Evolutionary conservation across 2,888 invertebrate genomes (phyloP), one percentile per base, ranked within the genome.

Genomic region (Cheilosia urbana): DNA sequence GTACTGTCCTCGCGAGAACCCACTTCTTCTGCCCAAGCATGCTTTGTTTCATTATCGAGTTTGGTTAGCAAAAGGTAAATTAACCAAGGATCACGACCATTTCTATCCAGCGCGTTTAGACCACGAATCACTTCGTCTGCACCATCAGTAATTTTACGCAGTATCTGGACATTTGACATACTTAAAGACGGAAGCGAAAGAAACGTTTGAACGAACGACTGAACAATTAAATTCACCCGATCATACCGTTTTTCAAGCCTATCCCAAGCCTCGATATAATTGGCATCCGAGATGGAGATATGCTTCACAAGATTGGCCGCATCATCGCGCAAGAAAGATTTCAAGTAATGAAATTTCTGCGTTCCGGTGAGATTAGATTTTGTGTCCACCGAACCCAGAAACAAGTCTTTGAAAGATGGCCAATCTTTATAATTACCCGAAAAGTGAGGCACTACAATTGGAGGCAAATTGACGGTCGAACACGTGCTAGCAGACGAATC

Each of bases 281-380:
- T 77, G 11, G 76, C 58, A 4, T 88, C 72, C 3, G 87, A 83
- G 37, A 87, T 63, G 24, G 68, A 63, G 0, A 88, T 75, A 40
- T 87, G 84, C 34, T 79, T 71, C 37, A 87, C 68, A 4, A 85
- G 42, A n/a, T 69, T 58, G 7, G 84, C 87, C 15, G 82, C 84
- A 24, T 84, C 82, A 3, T 69, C 83, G 19, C 21, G 47, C 19
- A 85, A 42, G n/a, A 87, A 66, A 1, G 80, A 77, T 58, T 80
- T 88, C n/a, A 87, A 30, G 49, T 87, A 78, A 24, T 88, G 63
- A 37, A 87, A 87, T 34, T 87, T 87, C 4, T 87, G 83, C 0
- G 80, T 79, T 6, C 63, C 24, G 5, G 82, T 76, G 15, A 87
- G 51, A 24, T 45, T 68, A 11, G 51, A 5, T 21, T 68, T 87